Evolutionary conservation across 2,888 invertebrate genomes (phyloP).

Genomic region (Aspidiotus destructor): DNA sequence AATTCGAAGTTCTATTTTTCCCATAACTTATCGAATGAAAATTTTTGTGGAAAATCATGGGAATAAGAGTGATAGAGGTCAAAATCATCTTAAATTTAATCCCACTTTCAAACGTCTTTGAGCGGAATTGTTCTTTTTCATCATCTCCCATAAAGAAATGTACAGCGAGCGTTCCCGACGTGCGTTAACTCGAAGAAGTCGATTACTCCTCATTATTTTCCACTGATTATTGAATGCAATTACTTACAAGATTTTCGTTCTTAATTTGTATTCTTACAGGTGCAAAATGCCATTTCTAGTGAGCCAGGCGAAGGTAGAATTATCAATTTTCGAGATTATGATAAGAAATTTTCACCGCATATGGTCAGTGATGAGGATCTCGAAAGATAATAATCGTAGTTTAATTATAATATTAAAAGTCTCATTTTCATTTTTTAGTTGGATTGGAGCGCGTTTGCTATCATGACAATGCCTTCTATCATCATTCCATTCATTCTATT

Average conservation of each 20-base stretch:
- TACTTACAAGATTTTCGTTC: background rate
- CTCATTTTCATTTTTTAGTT: constrained; percentile 45
- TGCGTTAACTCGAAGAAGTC: too few species aligned
- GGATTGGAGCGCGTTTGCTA: constrained; percentile 93
- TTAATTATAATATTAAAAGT: background rate
- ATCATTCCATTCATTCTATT: constrained; percentile 89
- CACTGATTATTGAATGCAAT: too few species aligned
- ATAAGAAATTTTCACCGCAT: constrained; percentile 94
- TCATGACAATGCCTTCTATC: constrained; percentile 91
- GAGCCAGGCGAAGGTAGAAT: constrained; percentile 95
- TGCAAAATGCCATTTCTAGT: constrained; percentile 63
- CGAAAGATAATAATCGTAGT: background rate
- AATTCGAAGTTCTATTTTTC: too few species aligned
- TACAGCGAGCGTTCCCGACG: too few species aligned
- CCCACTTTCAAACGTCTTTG: too few species aligned
- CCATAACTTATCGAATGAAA: too few species aligned
- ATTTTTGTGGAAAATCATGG: too few species aligned
- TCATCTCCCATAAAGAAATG: too few species aligned
- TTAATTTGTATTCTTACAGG: constrained; percentile 40
- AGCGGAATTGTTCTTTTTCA: too few species aligned
- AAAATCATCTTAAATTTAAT: too few species aligned
- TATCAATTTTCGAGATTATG: constrained; percentile 82
- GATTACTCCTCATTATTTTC: too few species aligned
- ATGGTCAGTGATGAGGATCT: constrained; percentile 49
- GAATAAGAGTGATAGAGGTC: too few species aligned